Percentiles rank a stretch among this genome's conserved stretches.
Evolutionary conservation across 2,888 invertebrate genomes (phyloP).

Genomic region (Phengaris arion): DNA sequence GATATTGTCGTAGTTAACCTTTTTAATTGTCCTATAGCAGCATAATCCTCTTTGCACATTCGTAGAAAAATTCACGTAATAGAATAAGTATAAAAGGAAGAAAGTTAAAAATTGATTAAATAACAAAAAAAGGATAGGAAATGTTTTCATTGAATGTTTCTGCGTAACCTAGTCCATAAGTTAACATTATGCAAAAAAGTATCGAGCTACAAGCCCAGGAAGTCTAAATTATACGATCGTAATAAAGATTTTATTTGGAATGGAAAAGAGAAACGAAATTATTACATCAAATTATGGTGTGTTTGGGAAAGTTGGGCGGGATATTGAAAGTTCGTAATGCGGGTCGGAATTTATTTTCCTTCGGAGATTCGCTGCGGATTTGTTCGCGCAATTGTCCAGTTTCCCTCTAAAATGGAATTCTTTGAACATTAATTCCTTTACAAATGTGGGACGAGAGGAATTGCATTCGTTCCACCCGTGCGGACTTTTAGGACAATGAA

Average conservation of each 20-base stretch:
- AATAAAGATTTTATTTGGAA: conserved; percentile 3
- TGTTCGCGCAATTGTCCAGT: conserved; percentile 41
- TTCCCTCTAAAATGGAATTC: conserved; percentile 40
- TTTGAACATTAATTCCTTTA: conserved; percentile 38
- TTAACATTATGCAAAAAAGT: conserved; percentile 14
- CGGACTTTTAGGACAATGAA: conserved; percentile 29
- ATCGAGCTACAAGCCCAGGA: conserved; percentile 4
- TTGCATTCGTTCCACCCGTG: conserved; percentile 33
- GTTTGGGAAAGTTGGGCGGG: conserved; percentile 33
- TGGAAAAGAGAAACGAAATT: conserved; percentile 19
- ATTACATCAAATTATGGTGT: conserved; percentile 26
- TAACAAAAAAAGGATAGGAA: background rate
- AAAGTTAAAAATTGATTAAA: background rate
- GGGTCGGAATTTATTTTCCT: conserved; percentile 42
- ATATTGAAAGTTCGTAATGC: conserved; percentile 43
- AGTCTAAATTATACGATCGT: conserved; percentile 15
- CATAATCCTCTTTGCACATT: background rate
- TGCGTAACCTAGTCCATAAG: background rate
- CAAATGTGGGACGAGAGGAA: conserved; percentile 34
- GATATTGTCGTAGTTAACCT: background rate
- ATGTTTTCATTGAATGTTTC: background rate
- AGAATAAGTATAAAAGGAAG: background rate
- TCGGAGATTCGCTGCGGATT: conserved; percentile 40
- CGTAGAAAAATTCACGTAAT: background rate
- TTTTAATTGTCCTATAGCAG: background rate